Percentiles rank a stretch among this genome's conserved stretches.
These are phyloP conservation scores for Plagodis dolabraria DNA, from an alignment of 2,888 invertebrate genomes.

Conservation along the genomic window DNA sequence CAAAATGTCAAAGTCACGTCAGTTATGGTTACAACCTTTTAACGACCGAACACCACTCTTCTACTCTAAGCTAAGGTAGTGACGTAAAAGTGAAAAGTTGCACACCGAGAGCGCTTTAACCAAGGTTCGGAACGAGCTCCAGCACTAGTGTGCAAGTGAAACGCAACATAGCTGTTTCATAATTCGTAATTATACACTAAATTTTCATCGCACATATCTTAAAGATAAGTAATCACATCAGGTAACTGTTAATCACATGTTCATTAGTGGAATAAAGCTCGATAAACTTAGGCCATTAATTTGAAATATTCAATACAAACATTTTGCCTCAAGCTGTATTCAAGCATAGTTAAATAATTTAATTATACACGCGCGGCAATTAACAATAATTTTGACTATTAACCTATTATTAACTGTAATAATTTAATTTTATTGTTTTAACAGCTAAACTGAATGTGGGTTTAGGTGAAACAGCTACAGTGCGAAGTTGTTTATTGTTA, in stretches of 20 bases:
- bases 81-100: too few species aligned
- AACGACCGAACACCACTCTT: too few species aligned
- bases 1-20: too few species aligned
- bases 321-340: conserved; percentile 17
- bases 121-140: too few species aligned
- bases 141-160: too few species aligned
- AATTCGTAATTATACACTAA: too few species aligned
- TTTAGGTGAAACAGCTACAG: conserved; percentile 24
- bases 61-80: too few species aligned
- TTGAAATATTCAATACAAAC: conserved; percentile 10
- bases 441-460: conserved; percentile 22
- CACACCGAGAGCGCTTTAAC: too few species aligned
- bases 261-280: conserved; percentile 10
- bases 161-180: too few species aligned
- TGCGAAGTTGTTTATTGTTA: conserved; percentile 11
- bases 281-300: conserved; percentile 3
- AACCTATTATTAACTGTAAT: conserved; percentile 37
- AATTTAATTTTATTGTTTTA: conserved; percentile 41
- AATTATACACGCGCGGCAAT: conserved; percentile 26
- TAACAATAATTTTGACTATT: conserved; percentile 36
- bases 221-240: too few species aligned
- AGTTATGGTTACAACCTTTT: too few species aligned
- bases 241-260: neutral
- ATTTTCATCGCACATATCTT: too few species aligned
- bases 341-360: conserved; percentile 17